A percentile compares a stretch with the other conserved stretches of the same genome.
Conservation (phyloP, 2,888 invertebrate species). For the Hanleya hanleyi region DNA sequence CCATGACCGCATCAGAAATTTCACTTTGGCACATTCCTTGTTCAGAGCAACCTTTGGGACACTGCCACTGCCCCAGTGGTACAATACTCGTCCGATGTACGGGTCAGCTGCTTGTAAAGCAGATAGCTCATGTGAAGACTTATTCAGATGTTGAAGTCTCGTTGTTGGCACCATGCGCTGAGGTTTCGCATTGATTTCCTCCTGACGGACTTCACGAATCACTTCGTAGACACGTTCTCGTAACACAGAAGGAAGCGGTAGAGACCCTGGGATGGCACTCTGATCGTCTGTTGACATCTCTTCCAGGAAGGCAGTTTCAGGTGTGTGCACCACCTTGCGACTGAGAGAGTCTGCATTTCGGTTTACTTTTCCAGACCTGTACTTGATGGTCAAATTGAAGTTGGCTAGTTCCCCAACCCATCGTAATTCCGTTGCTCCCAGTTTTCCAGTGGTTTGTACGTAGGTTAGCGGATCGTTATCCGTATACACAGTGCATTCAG, state of each 20-base stretch:
- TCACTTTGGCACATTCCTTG: neutral
- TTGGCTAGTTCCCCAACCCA: constrained; percentile 38
- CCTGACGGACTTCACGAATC: neutral
- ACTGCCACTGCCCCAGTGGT: neutral
- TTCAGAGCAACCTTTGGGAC: neutral
- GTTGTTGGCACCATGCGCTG: neutral
- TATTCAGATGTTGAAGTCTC: neutral
- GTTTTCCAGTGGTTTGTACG: no score
- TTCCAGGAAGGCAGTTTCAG: no score
- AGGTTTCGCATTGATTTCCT: neutral
- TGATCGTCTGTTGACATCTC: no score
- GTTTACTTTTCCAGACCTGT: constrained; percentile 33
- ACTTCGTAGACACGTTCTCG: no score
- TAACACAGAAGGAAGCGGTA: no score
- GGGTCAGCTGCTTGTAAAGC: neutral
- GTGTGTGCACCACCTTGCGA: constrained; percentile 12
- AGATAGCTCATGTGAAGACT: neutral
- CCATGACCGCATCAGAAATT: neutral
- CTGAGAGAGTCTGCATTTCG: constrained; percentile 39
- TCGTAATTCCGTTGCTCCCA: constrained; percentile 41
- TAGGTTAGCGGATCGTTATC: no score
- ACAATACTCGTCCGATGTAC: neutral
- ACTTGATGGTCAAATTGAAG: constrained; percentile 38
- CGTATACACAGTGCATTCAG: constrained; percentile 30
- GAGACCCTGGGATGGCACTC: no score